Evolutionary conservation across 2,113 vertebrate genomes (phyloP).

Genomic region (Archilochus colubris): DNA sequence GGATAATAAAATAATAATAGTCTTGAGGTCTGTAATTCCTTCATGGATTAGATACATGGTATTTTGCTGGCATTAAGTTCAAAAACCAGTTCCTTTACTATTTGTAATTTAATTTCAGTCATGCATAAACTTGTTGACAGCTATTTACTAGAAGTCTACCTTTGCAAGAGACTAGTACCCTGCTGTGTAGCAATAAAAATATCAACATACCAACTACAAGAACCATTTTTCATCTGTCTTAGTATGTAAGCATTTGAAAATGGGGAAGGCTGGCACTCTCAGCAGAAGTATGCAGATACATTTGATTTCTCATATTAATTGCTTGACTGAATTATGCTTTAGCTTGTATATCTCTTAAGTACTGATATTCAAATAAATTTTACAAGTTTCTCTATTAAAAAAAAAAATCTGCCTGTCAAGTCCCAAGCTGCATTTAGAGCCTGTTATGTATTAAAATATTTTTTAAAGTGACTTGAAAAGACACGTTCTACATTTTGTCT

Average conservation of each 20-base stretch:
- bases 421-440: not conserved
- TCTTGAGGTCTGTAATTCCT: constrained; percentile 65
- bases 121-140: constrained; percentile 70
- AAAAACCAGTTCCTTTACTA: constrained; percentile 65
- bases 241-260: not conserved
- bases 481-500: fast-evolving
- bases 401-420: not conserved
- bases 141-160: constrained; percentile 66
- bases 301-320: not conserved
- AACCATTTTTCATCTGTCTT: not conserved
- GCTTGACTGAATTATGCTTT: not conserved
- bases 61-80: constrained; percentile 69
- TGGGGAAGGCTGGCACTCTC: not conserved
- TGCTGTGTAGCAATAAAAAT: constrained; percentile 27
- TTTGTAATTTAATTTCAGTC: constrained; percentile 72
- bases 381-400: not conserved
- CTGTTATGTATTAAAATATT: not conserved
- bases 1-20: constrained; percentile 70
- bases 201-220: constrained; percentile 20
- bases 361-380: not conserved
- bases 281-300: not conserved
- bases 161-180: constrained; percentile 29
- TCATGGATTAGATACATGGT: constrained; percentile 72
- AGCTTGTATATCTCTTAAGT: not conserved
- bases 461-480: not conserved